A percentile compares a stretch with the other conserved stretches of the same genome.
These are phyloP conservation scores for Exaiptasia diaphana DNA, from an alignment of 64 coral and sea anemone genomes.

Conservation along the genomic window DNA sequence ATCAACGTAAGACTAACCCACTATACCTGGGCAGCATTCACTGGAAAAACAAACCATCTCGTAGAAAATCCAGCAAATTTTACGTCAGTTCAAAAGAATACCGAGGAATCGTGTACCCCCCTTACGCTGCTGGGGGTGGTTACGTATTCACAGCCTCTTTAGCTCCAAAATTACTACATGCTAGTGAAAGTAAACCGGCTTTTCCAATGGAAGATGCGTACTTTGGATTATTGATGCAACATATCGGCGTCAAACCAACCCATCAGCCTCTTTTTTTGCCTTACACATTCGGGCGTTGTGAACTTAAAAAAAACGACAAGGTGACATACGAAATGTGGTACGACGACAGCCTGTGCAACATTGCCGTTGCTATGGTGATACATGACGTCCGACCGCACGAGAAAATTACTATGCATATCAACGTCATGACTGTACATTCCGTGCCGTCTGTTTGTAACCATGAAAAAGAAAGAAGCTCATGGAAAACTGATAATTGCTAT, in stretches of 20 bases:
- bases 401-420: slow-evolving; percentile 49
- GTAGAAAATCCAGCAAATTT: slow-evolving; percentile 10
- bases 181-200: background rate
- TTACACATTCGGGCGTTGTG: slow-evolving; percentile 15
- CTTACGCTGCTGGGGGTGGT: slow-evolving; percentile 39
- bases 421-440: slow-evolving; percentile 50
- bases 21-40: slow-evolving; percentile 52
- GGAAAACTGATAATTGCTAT: too few relatives aligned
- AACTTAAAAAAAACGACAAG: slow-evolving; percentile 15
- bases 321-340: background rate
- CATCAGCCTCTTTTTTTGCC: slow-evolving; percentile 30
- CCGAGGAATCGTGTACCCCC: background rate
- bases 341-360: slow-evolving; percentile 48
- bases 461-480: too few relatives aligned
- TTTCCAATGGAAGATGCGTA: slow-evolving; percentile 63
- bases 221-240: slow-evolving; percentile 37
- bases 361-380: slow-evolving; percentile 40
- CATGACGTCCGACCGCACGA: slow-evolving; percentile 31
- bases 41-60: slow-evolving; percentile 24
- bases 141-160: slow-evolving; percentile 43
- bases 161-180: slow-evolving; percentile 9
- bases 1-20: slow-evolving; percentile 32
- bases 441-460: slow-evolving; percentile 56
- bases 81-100: slow-evolving; percentile 31
- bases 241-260: slow-evolving; percentile 3